Evolutionary conservation across 2,113 vertebrate genomes (phyloP), one percentile per base, ranked within the genome.

Genomic region (Pteruthius melanotis): DNA sequence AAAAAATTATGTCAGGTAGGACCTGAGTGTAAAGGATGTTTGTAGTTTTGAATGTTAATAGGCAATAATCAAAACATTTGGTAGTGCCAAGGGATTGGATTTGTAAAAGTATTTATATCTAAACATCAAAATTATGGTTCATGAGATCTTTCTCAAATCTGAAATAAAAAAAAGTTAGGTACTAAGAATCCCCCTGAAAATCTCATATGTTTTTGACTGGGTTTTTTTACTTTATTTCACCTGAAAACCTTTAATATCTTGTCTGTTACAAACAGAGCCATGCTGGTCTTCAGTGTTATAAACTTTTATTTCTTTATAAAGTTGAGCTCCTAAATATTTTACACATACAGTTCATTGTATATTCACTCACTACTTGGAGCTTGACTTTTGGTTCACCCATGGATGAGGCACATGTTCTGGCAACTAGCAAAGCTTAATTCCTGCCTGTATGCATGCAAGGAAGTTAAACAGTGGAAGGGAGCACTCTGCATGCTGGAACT

Each of bases 171-270:
- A 33, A 22, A 70, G 6, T 44, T 28, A 23, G 15, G 7, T 21
- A 71, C 23, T 9, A 68, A 87, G 35, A 70, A 31, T 35, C 3
- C 2, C 17, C 56, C 18, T 54, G 47, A 89, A 93, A 82, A 45
- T 52, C 37, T 80, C 23, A 10, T n/a, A 13, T 6, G 1, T 2
- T 24, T 79, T 86, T 89, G 7, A 7, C 17, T 56, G 17, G 31
- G 7, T 1, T 45, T 7, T 7, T 6, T 3, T 0, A 3, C 15
- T n/a, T 26, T 30, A 53, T 71, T 76, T 66, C 14, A 52, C 11
- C 24, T 47, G 19, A 69, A 66, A 22, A 65, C 10, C 3, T 84
- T 78, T 77, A 65, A 70, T 72, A 50, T 42, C 22, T 70, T 40
- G 31, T 31, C 31, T 10, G 1, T 33, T 78, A 65, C 14, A 66